These are phyloP conservation scores for Sapayoa aenigma DNA, from an alignment of 2,113 vertebrate genomes.

Conservation along the genomic window DNA sequence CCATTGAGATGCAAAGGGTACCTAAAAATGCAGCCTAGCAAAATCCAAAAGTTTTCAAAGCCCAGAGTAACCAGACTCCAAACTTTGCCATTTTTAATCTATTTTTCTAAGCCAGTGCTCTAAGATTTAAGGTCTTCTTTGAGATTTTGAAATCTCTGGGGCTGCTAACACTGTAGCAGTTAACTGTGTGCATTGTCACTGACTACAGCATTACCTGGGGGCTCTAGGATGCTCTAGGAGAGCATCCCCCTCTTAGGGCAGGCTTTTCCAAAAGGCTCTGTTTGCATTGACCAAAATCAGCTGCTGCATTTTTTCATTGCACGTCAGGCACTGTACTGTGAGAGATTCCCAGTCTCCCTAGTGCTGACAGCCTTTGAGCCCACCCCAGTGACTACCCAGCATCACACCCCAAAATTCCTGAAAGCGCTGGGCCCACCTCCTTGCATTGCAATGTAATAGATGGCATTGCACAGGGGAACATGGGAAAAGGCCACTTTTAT, in stretches of 20 bases:
- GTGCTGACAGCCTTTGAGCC: neutral
- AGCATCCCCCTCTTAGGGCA: neutral
- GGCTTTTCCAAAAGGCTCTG: neutral
- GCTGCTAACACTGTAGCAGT: neutral
- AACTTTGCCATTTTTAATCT: neutral
- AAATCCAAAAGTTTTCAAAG: neutral
- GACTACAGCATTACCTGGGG: neutral
- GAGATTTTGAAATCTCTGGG: neutral
- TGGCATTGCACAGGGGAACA: fast-evolving
- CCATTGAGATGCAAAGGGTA: neutral
- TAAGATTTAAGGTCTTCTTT: neutral
- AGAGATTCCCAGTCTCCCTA: neutral
- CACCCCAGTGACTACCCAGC: neutral
- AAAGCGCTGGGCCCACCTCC: neutral
- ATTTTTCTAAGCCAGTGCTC: neutral
- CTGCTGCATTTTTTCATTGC: neutral
- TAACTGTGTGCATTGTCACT: neutral
- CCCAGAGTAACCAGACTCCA: neutral
- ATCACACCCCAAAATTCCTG: neutral
- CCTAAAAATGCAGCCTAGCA: neutral
- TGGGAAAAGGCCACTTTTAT: neutral
- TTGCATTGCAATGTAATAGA: neutral
- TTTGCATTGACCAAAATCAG: neutral
- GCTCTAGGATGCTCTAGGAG: neutral
- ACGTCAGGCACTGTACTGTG: fast-evolving